Evolutionary conservation across 64 coral and sea anemone species (phyloP).

Genomic region (Montipora sp.): DNA sequence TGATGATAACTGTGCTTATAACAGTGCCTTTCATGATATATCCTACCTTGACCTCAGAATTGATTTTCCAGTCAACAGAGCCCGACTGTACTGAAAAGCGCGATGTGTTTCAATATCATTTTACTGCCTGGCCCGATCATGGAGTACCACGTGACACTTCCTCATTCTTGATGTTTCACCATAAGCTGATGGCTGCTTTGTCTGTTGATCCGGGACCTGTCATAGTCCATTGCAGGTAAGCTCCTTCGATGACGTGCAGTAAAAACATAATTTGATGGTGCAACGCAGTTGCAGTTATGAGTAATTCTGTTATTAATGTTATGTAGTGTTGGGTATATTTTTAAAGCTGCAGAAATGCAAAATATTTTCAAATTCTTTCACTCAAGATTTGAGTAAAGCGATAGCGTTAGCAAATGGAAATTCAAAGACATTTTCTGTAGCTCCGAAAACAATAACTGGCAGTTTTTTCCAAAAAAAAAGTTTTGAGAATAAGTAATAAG

Average conservation of each 20-base stretch:
- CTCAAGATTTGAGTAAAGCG: no score
- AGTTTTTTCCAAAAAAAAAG: no score
- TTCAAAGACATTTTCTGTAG: no score
- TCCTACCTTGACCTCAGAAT: neutral
- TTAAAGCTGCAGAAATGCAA: no score
- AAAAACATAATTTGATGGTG: neutral
- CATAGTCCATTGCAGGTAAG: slow-evolving; percentile 88
- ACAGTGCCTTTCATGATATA: no score
- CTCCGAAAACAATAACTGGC: no score
- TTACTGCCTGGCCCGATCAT: slow-evolving; percentile 82
- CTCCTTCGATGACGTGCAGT: neutral
- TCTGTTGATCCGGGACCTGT: slow-evolving; percentile 63
- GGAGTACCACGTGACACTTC: slow-evolving; percentile 70
- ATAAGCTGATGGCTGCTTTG: slow-evolving; percentile 63
- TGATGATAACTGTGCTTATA: no score
- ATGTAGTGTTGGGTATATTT: no score
- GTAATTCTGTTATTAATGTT: no score
- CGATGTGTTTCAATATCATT: slow-evolving; percentile 79
- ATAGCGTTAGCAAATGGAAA: no score
- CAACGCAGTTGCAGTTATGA: neutral
- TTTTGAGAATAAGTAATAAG: neutral
- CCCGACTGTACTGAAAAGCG: slow-evolving; percentile 79
- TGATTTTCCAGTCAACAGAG: slow-evolving; percentile 78
- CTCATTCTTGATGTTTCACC: slow-evolving; percentile 82
- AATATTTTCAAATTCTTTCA: no score